phyloP scores from a whole-genome alignment of 2,888 invertebrate species.

The Phengaris alcon region DNA sequence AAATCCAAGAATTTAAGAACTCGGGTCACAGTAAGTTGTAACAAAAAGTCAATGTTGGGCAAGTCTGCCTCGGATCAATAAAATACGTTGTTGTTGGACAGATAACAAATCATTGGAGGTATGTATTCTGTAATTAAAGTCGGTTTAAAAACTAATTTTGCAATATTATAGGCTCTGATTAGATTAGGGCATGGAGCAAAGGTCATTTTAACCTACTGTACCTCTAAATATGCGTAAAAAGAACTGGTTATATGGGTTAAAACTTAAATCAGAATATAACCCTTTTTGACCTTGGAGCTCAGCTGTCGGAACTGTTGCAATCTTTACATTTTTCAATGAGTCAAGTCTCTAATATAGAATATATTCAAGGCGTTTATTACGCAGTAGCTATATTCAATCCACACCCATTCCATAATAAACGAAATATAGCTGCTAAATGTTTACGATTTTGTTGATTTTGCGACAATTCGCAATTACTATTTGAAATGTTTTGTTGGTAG shows the following conservation, averaged over 20 bases:
- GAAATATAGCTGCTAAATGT: background rate
- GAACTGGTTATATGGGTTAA: background rate
- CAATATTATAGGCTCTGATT: too few relatives aligned
- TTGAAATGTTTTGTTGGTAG: background rate
- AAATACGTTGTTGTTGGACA: background rate
- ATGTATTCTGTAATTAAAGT: background rate
- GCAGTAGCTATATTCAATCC: constrained; percentile 6
- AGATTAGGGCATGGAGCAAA: too few relatives aligned
- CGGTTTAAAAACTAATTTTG: background rate
- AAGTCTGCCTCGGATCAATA: background rate
- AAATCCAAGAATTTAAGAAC: background rate
- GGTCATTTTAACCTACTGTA: too few relatives aligned
- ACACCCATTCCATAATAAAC: constrained; percentile 14
- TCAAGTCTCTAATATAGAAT: constrained; percentile 19
- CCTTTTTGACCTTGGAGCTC: background rate
- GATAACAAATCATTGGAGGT: background rate
- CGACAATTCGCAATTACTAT: background rate
- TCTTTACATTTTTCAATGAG: constrained; percentile 8
- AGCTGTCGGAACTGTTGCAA: constrained; percentile 11
- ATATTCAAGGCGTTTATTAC: constrained; percentile 1
- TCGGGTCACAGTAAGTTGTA: background rate
- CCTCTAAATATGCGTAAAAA: background rate
- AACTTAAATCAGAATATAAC: constrained; percentile 5
- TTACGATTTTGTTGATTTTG: constrained; percentile 27
- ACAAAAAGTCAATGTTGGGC: background rate